Percentiles rank a stretch among this genome's conserved stretches.
These are phyloP conservation scores for Aldabrachelys gigantea DNA, from an alignment of 2,113 vertebrate genomes.

Conservation along the genomic window DNA sequence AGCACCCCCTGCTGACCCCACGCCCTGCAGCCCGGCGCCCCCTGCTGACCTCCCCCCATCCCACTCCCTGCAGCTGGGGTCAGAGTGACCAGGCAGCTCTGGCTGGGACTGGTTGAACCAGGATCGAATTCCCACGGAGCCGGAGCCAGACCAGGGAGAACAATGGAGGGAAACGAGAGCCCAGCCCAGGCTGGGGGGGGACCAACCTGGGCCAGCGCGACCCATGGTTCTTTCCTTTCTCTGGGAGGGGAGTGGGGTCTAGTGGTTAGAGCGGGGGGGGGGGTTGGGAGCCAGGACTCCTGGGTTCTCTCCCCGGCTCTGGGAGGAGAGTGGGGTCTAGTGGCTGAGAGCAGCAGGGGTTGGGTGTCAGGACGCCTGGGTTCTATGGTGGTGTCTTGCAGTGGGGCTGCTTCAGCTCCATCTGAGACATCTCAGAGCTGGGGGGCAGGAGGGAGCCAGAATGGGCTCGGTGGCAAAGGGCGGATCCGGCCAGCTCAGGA, in stretches of 20 bases:
- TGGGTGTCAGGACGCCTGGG: background rate
- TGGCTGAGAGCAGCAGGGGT: background rate
- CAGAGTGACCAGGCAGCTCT: background rate
- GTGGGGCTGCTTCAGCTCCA: too few species aligned
- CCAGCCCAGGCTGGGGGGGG: background rate
- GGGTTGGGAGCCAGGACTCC: background rate
- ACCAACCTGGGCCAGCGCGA: background rate
- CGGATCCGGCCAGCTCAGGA: background rate
- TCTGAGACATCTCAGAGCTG: too few species aligned
- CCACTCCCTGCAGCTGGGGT: background rate
- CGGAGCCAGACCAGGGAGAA: background rate
- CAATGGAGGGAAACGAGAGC: background rate
- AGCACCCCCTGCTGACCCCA: too few species aligned
- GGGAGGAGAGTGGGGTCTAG: background rate
- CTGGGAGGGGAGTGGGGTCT: too few species aligned
- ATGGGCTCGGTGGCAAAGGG: background rate
- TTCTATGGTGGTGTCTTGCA: background rate
- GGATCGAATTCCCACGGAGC: conserved; percentile 28
- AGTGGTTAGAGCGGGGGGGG: too few species aligned
- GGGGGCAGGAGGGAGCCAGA: too few species aligned
- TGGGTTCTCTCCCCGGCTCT: background rate
- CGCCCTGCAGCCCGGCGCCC: too few species aligned
- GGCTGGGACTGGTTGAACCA: background rate
- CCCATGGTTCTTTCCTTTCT: background rate
- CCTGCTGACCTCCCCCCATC: background rate